Base-by-base conservation (phyloP, 2,113 vertebrate species). In the Silurus glanis region DNA sequence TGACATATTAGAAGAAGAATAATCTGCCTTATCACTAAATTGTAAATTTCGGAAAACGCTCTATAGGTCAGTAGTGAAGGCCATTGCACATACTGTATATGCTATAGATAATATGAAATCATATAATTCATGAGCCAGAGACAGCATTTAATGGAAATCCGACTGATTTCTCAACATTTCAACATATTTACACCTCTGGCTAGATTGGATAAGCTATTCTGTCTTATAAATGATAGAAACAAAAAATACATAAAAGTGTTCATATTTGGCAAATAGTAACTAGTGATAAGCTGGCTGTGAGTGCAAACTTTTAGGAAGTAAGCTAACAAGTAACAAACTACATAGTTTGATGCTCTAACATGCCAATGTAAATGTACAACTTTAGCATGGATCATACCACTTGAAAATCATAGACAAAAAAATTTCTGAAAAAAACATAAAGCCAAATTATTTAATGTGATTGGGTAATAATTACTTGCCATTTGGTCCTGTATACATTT, bases 1-100 rank as follows among this genome's bases (percentile, higher is more conserved):
- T 62, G 83, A 89, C 84, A 85, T 80, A 82, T 92, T 49, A 92
- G n/a, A 51, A 19, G 47, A 53, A 25, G 13, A 13, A 76, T 53
- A 59, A 61, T 49, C 13, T 25, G 19, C 12, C 23, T 62, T 59
- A 72, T 75, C n/a, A 28, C 45, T 45, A 37, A 59, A 28, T 17
- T 59, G 55, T 45, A 64, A 10, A 64, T 49, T 5, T 82, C 59
- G 14, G 45, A 82, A 82, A 16, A 49, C 5, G 23, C 37, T 62
- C 17, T 62, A 81, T 59, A 82, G 45, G 58, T 58, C n/a, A 58
- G 47, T 56, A 14, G 14, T 56, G 53, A 13, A 56, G 28, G 23
- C 74, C 74, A 76, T 5, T 10, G 10, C 49, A 55, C 5, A 55
- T 79, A 37, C 37, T 37, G 37, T 37, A 78, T 78, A n/a, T 51